These are phyloP conservation scores for Carollia perspicillata DNA, from an alignment of 2,113 vertebrate genomes.

Conservation along the genomic window DNA sequence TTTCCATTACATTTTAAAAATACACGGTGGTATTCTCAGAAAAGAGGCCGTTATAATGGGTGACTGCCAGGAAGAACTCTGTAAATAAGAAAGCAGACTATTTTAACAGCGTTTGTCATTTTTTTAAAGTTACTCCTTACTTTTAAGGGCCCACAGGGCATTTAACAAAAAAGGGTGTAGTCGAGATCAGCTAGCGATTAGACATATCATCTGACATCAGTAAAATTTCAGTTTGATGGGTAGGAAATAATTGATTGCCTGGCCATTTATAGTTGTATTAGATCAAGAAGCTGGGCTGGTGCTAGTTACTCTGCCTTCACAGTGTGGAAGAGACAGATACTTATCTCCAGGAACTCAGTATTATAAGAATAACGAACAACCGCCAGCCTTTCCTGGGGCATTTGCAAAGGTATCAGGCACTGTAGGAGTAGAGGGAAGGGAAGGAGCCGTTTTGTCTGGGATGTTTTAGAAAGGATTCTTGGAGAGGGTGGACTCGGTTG, in stretches of 20 bases:
- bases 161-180: neutral
- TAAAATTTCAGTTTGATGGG: neutral
- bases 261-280: neutral
- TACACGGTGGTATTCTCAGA: neutral
- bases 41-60: neutral
- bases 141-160: neutral
- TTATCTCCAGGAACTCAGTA: neutral
- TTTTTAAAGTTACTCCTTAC: neutral
- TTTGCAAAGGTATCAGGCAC: neutral
- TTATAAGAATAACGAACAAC: neutral
- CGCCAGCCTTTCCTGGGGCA: neutral
- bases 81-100: slow-evolving; percentile 18
- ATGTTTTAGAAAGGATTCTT: neutral
- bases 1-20: neutral
- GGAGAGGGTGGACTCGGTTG: neutral
- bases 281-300: neutral
- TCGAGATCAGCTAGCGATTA: neutral
- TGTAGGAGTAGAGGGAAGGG: neutral
- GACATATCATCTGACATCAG: neutral
- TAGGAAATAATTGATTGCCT: neutral
- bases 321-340: neutral
- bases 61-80: neutral
- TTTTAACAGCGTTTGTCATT: neutral
- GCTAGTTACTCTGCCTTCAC: neutral
- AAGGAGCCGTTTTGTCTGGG: neutral